These are phyloP conservation scores for Pemphredon lugubris DNA, from an alignment of 2,888 invertebrate species.

Conservation along the genomic window DNA sequence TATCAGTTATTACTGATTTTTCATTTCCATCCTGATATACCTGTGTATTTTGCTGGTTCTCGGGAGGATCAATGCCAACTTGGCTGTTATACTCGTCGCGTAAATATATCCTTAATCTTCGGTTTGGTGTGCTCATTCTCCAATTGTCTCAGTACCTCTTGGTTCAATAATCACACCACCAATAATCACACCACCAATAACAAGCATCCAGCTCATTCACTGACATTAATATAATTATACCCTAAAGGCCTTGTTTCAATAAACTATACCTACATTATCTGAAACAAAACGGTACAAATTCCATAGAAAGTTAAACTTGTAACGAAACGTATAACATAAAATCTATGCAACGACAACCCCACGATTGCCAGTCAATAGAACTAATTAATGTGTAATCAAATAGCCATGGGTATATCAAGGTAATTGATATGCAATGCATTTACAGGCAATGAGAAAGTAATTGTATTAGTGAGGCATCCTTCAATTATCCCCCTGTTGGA, in stretches of 20 bases:
- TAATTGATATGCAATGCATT: too few species aligned
- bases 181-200: slow-evolving; percentile 75
- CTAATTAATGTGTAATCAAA: too few species aligned
- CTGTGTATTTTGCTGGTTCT: slow-evolving; percentile 80
- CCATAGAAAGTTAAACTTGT: background rate
- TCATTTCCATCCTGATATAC: slow-evolving; percentile 62
- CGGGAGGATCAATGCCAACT: slow-evolving; percentile 84
- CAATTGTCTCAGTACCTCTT: slow-evolving; percentile 70
- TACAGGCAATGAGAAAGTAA: too few species aligned
- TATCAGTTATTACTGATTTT: too few species aligned
- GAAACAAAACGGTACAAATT: slow-evolving; percentile 66
- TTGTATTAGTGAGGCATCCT: too few species aligned
- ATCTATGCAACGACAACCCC: too few species aligned
- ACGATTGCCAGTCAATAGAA: background rate
- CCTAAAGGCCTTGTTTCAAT: slow-evolving; percentile 79
- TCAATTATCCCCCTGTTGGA: too few species aligned
- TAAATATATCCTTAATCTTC: too few species aligned
- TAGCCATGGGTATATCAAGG: too few species aligned
- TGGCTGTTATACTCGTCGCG: slow-evolving; percentile 85
- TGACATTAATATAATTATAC: slow-evolving; percentile 79
- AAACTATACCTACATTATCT: slow-evolving; percentile 81
- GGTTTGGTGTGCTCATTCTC: slow-evolving; percentile 80
- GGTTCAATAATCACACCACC: slow-evolving; percentile 75
- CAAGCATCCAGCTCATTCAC: slow-evolving; percentile 78
- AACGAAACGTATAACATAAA: background rate